Percentiles rank a stretch among this genome's conserved stretches.
Conservation (phyloP, 2,113 vertebrate genomes). For the Octodon degus region DNA sequence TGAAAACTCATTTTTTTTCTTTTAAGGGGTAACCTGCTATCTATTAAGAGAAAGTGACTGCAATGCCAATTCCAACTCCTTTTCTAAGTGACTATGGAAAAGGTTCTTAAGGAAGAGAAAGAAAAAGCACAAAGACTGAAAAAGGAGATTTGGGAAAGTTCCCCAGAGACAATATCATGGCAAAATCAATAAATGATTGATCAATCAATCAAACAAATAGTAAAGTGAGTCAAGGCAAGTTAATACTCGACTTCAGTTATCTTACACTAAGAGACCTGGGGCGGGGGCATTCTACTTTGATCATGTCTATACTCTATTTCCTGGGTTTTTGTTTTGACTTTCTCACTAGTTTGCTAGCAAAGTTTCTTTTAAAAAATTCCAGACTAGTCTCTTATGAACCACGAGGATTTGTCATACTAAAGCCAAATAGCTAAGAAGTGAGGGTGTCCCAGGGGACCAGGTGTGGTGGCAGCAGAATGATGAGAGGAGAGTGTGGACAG, state of each 20-base stretch:
- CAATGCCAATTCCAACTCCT: not conserved
- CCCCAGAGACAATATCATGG: not conserved
- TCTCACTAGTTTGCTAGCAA: conserved; percentile 73
- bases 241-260: not conserved
- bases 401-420: conserved; percentile 70
- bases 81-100: not conserved
- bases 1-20: not conserved
- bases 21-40: not conserved
- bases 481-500: conserved; percentile 64
- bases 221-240: conserved; percentile 43
- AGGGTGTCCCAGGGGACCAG: conserved; percentile 74
- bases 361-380: conserved; percentile 73
- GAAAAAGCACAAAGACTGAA: conserved; percentile 29
- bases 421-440: conserved; percentile 76
- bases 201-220: not conserved
- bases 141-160: not conserved
- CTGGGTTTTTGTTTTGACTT: conserved; percentile 74
- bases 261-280: not conserved
- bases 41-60: not conserved
- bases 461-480: conserved; percentile 72
- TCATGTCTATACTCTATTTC: conserved; percentile 72
- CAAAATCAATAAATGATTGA: conserved; percentile 15
- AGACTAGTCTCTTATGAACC: conserved; percentile 68
- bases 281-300: conserved; percentile 23
- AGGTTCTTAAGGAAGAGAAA: conserved; percentile 11